These are phyloP conservation scores for Lethenteron camtschaticum DNA, from an alignment of 2,113 vertebrate species.

Conservation along the genomic window DNA sequence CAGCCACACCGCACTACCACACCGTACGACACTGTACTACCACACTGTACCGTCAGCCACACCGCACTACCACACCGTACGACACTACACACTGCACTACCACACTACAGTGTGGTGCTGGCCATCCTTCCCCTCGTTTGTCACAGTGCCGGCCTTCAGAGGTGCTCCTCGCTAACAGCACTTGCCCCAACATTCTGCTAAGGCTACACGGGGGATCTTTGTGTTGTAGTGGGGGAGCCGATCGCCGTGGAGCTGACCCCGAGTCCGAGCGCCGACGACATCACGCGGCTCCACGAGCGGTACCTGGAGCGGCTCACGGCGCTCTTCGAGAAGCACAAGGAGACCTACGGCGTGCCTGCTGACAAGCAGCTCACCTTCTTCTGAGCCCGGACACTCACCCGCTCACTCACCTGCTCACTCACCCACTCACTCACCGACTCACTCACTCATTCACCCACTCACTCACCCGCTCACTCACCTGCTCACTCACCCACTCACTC, in stretches of 20 bases:
- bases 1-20: too few species aligned
- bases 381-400: slow-evolving; percentile 15
- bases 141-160: too few species aligned
- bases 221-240: slow-evolving; percentile 42
- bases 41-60: neutral
- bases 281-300: slow-evolving; percentile 37
- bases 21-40: neutral
- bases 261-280: slow-evolving; percentile 30
- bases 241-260: slow-evolving; percentile 36
- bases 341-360: slow-evolving; percentile 35
- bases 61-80: neutral
- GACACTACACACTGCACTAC: neutral
- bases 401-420: too few species aligned
- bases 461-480: too few species aligned
- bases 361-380: slow-evolving; percentile 51
- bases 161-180: too few species aligned
- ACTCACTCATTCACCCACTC: too few species aligned
- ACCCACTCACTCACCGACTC: too few species aligned
- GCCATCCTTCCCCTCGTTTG: neutral
- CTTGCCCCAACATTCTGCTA: too few species aligned
- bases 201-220: too few species aligned
- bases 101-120: neutral
- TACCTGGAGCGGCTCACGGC: slow-evolving; percentile 41
- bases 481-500: too few species aligned
- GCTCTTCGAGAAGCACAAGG: slow-evolving; percentile 73